A percentile compares a stretch with the other conserved stretches of the same genome.
phyloP scores from a whole-genome alignment of 1,140 invertebrate genomes.

The Mercenaria mercenaria region DNA sequence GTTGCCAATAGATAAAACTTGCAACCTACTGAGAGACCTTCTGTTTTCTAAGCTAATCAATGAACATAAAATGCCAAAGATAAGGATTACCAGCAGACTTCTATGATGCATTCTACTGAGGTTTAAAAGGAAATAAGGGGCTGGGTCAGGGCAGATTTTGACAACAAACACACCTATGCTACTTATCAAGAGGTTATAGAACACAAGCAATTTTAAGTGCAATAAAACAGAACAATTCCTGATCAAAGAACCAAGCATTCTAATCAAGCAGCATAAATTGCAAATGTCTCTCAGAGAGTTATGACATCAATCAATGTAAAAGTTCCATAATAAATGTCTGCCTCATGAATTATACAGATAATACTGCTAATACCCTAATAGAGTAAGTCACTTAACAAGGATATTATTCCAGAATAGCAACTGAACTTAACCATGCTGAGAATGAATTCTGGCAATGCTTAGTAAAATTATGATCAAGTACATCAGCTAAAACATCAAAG shows the following conservation, averaged over 20 bases:
- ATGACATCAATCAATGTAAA: conserved; percentile 5
- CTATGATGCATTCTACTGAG: too few species aligned
- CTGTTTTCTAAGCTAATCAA: too few species aligned
- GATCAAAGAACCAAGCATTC: not conserved
- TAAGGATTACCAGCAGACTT: too few species aligned
- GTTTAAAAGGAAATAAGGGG: too few species aligned
- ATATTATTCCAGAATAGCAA: not conserved
- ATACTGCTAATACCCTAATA: not conserved
- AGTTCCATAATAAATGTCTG: not conserved
- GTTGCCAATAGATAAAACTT: too few species aligned
- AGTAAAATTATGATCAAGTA: conserved; percentile 10
- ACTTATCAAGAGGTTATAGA: too few species aligned
- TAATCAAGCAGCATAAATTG: not conserved
- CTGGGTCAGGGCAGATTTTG: too few species aligned
- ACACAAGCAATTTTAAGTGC: too few species aligned
- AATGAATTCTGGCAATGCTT: conserved; percentile 10
- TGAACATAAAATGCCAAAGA: too few species aligned
- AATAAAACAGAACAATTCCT: not conserved
- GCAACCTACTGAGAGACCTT: too few species aligned
- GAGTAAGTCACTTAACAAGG: not conserved
- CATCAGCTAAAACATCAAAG: conserved; percentile 13
- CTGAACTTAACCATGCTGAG: not conserved
- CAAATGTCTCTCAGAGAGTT: not conserved
- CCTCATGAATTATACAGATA: conserved; percentile 9
- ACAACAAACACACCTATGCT: too few species aligned